Evolutionary conservation across 1,140 invertebrate species (phyloP).

Genomic region (Helicoverpa zea): DNA sequence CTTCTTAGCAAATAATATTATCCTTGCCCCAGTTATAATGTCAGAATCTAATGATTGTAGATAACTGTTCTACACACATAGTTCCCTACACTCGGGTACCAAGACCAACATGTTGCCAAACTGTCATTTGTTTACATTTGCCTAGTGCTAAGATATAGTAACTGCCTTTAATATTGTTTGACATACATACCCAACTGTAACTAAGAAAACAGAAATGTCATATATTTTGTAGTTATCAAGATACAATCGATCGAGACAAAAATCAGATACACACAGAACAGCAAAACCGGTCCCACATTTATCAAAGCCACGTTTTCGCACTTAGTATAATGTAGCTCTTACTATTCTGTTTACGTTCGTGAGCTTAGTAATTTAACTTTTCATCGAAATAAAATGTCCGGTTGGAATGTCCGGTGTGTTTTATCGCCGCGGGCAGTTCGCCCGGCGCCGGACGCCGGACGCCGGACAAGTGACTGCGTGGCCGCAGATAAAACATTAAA

Average conservation of each 20-base stretch:
- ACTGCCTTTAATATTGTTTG: not conserved
- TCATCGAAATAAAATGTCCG: constrained; percentile 15
- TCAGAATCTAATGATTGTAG: constrained; percentile 20
- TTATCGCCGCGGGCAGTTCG: not conserved
- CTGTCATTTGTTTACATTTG: constrained; percentile 38
- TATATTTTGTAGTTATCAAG: no score
- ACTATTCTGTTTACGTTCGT: constrained; percentile 6
- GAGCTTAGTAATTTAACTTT: constrained; percentile 15
- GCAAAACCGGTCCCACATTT: no score
- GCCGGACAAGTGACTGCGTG: constrained; percentile 18
- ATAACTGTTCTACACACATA: constrained; percentile 13
- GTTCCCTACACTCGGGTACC: not conserved
- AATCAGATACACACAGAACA: no score
- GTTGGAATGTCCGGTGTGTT: constrained; percentile 11
- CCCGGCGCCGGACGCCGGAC: not conserved
- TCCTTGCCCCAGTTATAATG: constrained; percentile 1
- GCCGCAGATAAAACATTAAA: constrained; percentile 25
- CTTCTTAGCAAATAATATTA: not conserved
- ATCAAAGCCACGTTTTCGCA: no score
- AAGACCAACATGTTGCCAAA: constrained; percentile 17
- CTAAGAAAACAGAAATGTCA: no score
- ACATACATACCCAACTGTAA: not conserved
- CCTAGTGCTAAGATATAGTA: not conserved
- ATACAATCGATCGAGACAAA: no score
- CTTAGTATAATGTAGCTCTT: not conserved